phyloP scores from a whole-genome alignment of 2,888 invertebrate genomes.

The Conistra vaccinii region DNA sequence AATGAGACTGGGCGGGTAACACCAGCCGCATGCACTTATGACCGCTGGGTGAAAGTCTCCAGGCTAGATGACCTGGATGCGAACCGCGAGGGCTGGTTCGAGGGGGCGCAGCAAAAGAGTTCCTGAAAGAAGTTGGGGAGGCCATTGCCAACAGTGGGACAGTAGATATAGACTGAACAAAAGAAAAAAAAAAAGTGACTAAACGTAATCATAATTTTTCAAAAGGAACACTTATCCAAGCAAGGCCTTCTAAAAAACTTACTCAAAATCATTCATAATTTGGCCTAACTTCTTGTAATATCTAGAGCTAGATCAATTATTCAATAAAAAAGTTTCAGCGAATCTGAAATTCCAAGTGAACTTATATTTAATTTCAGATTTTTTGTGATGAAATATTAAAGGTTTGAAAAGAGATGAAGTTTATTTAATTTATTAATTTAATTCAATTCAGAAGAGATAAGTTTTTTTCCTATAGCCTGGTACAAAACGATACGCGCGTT shows the following conservation, averaged over 20 bases:
- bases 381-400: not conserved
- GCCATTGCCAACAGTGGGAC: too few species aligned
- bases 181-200: too few species aligned
- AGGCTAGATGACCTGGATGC: too few species aligned
- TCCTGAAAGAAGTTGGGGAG: too few species aligned
- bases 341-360: slow-evolving; percentile 25
- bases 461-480: not conserved
- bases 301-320: slow-evolving; percentile 4
- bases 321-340: slow-evolving; percentile 19
- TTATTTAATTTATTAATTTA: not conserved
- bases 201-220: not conserved
- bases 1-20: too few species aligned
- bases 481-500: not conserved
- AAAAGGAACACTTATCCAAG: not conserved
- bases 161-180: too few species aligned
- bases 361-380: slow-evolving; percentile 7
- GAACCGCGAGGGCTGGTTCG: too few species aligned
- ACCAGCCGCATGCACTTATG: too few species aligned
- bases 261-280: not conserved
- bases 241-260: not conserved
- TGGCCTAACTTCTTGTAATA: not conserved
- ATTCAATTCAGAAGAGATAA: not conserved
- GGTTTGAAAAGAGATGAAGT: too few species aligned
- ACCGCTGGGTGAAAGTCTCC: too few species aligned
- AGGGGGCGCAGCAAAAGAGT: too few species aligned